phyloP scores from a whole-genome alignment of 2,888 invertebrate genomes.

The Mythimna pallens region DNA sequence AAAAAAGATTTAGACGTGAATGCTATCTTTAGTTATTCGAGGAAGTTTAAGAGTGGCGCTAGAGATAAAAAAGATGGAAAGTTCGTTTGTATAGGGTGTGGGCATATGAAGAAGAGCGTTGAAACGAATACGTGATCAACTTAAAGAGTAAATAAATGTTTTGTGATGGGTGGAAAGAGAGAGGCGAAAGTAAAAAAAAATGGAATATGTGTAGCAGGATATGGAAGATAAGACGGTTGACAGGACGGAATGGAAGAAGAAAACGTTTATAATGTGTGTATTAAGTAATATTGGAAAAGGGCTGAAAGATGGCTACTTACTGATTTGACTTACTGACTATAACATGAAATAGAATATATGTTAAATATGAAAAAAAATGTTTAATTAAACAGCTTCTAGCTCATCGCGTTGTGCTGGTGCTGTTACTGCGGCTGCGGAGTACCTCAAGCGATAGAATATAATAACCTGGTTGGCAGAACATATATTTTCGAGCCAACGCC shows the following conservation, averaged over 20 bases:
- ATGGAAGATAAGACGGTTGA: not conserved
- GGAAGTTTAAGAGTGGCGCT: not conserved
- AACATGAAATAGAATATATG: not conserved
- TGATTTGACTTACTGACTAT: not conserved
- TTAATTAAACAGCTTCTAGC: no score
- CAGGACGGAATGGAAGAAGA: not conserved
- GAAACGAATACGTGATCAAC: not conserved
- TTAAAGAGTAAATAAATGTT: not conserved
- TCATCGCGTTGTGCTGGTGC: no score
- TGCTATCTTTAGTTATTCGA: not conserved
- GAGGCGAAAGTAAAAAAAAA: not conserved
- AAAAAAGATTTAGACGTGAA: conserved; percentile 3
- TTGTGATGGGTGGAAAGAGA: not conserved
- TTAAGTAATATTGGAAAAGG: not conserved
- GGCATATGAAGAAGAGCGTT: not conserved
- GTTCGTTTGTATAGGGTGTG: not conserved
- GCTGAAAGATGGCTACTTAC: not conserved
- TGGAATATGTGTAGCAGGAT: no score
- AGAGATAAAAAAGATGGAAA: not conserved
- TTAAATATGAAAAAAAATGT: not conserved
- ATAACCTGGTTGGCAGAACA: no score
- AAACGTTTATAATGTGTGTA: not conserved
- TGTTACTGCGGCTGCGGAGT: no score
- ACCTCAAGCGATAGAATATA: no score
- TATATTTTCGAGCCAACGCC: no score